Base-by-base conservation (phyloP, 2,888 invertebrate genomes). In the Pollenia labialis region DNA sequence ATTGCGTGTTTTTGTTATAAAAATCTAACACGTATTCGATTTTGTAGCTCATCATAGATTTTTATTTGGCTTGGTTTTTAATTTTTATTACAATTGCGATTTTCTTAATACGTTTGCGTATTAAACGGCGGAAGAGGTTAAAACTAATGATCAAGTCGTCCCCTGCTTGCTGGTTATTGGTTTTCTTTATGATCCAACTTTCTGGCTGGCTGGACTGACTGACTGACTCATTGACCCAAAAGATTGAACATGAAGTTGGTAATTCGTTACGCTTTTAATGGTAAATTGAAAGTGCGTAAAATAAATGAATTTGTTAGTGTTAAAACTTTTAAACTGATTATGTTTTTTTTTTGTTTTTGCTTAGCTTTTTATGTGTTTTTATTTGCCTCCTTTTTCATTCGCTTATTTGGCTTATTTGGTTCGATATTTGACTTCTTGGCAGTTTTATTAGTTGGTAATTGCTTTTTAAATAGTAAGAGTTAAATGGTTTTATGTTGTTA, bases 231-330 rank as follows among this genome's bases (percentile, higher is more conserved):
- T n/a, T 75, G 60, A 62, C 50, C 62, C 46, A 50, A 62, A 62
- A 60, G 32, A 50, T 75, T 42, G 46, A 62, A 62, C 75, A 56
- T 74, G 60, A 60, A 74, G 18, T 75, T 75, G 4, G 40, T 50
- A 16, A 62, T 62, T 62, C 42, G 88, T 88, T 88, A 85, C 81
- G 90, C 91, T 89, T 89, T 90, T 89, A 90, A 89, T 1, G 40
- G 40, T 90, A 60, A 72, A 85, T 79, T 81, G 85, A 82, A 86
- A 86, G 85, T 86, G 86, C 86, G 86, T 86, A 79, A 80, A 82
- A 75, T 64, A 56, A 11, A 46, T 64, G 58, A 11, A 46, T 80
- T 72, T 69, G 72, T 72, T 76, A 64, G 60, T 75, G 74, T 74
- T 74, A 69, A 74, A 52, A 16, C 58, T 88, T 64, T 54, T 10